phyloP scores from a whole-genome alignment of 2,113 vertebrate species.

The Ophiodon elongatus region DNA sequence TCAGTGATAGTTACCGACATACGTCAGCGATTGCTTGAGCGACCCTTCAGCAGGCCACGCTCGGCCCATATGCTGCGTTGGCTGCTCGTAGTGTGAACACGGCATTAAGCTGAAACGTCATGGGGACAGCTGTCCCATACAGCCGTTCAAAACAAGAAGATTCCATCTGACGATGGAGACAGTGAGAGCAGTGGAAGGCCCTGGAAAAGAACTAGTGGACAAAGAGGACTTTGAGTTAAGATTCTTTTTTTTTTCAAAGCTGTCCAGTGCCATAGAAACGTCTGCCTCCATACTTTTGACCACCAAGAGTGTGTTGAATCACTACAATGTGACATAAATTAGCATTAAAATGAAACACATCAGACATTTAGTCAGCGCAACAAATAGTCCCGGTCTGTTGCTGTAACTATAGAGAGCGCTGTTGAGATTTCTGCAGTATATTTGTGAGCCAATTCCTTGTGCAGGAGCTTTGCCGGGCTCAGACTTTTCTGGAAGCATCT shows the following conservation, averaged over 20 bases:
- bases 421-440: not conserved
- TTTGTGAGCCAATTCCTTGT: not conserved
- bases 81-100: not conserved
- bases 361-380: not conserved
- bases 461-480: not conserved
- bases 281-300: not conserved
- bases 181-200: not conserved
- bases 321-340: not conserved
- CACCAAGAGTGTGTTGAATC: not conserved
- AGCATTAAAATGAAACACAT: not conserved
- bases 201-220: not conserved
- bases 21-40: not conserved
- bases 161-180: not conserved
- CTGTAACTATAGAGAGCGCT: not conserved
- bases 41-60: not conserved
- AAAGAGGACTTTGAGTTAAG: not conserved
- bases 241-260: not conserved
- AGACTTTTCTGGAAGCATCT: slow-evolving; percentile 11
- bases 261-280: not conserved
- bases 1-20: not conserved
- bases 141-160: not conserved
- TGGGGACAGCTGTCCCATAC: not conserved
- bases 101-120: not conserved
- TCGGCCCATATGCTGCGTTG: not conserved
- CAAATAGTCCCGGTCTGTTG: not conserved